Conservation (phyloP, 2,113 vertebrate genomes). For the Peromyscus californicus region DNA sequence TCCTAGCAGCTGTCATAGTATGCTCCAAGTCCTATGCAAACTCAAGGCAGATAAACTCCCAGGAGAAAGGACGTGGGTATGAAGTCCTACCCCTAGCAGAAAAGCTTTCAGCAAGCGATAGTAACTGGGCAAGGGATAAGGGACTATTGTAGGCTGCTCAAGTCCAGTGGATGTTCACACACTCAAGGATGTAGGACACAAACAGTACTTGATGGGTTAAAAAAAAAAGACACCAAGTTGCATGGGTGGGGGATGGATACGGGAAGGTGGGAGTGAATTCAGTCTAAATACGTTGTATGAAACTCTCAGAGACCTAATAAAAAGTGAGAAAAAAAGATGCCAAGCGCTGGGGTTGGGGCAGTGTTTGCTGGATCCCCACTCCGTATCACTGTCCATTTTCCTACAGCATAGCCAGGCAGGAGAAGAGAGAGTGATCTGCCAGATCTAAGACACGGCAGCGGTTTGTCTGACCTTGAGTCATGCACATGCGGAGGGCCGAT, state of each 20-base stretch:
- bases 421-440: not conserved
- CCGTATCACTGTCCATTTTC: not conserved
- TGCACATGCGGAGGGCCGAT: not conserved
- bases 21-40: not conserved
- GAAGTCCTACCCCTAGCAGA: not conserved
- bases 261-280: not conserved
- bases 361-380: not conserved
- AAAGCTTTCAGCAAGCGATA: not conserved
- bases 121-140: not conserved
- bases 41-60: not conserved
- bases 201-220: not conserved
- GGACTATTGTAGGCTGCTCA: not conserved
- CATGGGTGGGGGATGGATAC: not conserved
- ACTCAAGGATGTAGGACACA: not conserved
- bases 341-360: not conserved
- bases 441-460: not conserved
- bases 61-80: not conserved
- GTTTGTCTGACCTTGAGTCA: not conserved
- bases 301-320: not conserved
- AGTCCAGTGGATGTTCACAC: not conserved
- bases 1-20: not conserved
- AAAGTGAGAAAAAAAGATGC: not conserved
- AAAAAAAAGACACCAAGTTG: not conserved
- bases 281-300: not conserved
- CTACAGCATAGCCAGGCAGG: not conserved